Base-by-base conservation (phyloP, 2,797 vertebrate species). In the Halcyon leucocephala region DNA sequence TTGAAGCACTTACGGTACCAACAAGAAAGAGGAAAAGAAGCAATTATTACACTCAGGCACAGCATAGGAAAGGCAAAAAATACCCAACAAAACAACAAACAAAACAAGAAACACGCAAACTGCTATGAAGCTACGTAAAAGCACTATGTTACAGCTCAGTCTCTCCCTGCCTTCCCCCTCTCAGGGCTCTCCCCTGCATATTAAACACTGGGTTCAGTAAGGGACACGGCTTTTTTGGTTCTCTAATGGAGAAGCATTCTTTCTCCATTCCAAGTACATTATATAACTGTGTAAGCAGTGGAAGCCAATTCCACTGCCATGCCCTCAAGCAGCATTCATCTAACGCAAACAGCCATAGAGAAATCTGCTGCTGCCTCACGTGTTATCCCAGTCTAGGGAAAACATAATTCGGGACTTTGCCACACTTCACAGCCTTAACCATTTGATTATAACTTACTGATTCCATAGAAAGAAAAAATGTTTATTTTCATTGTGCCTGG, bases 161-260 rank as follows among this genome's bases (percentile, higher is more conserved):
- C 54, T 26, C 46, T 60, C 86, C 28, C 72, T 77, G 86, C 83
- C 66, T 71, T 89, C 77, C 79, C 65, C 14, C 35, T 82, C 84
- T 76, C 41, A 26, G 0, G 10, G 29, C 37, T 93, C 65, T 81
- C 39, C 54, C 62, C 93, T 94, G 95, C 78, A 96, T 97, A 93
- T 89, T 97, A 97, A 97, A 90, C 80, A 85, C 41, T 48, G 61
- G 51, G 88, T 96, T 97, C 96, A 97, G 90, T 80, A 79, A 84
- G 72, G 82, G 86, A 97, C 88, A 77, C n/a, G 74, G 74, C 58
- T 67, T 92, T 95, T 89, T 77, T 57, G 65, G 93, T 81, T 95
- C 65, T 76, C 46, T 95, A 94, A 97, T 39, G 79, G 61, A 91
- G 85, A 97, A 78, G 37, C 20, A 49, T 91, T 84, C 37, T 93